phyloP scores from a whole-genome alignment of 2,113 vertebrate genomes.

The Dasyurus viverrinus region DNA sequence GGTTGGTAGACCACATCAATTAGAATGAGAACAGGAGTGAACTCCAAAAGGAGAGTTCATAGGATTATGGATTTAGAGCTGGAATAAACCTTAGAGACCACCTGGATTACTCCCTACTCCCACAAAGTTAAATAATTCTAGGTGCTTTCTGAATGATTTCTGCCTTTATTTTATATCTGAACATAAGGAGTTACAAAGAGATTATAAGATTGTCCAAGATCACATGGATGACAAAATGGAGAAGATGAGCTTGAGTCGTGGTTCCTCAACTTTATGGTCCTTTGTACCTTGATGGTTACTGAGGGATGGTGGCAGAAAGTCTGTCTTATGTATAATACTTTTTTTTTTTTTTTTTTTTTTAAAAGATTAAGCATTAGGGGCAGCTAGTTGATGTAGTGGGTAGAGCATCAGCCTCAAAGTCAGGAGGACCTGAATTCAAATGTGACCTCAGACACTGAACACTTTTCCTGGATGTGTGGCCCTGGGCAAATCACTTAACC shows the following conservation, averaged over 20 bases:
- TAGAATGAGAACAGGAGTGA: neutral
- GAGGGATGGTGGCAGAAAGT: neutral
- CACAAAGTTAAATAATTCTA: neutral
- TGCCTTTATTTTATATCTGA: neutral
- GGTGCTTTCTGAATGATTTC: neutral
- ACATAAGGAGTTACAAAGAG: neutral
- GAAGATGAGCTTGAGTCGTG: neutral
- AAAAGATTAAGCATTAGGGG: no score
- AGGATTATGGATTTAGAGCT: neutral
- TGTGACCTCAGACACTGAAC: no score
- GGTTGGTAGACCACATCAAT: neutral
- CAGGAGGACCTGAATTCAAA: no score
- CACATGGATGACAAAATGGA: neutral
- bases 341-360: no score
- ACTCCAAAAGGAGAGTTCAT: neutral
- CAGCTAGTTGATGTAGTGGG: no score
- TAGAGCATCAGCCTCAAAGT: no score
- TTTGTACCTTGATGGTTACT: neutral
- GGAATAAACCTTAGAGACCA: neutral
- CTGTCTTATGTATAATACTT: neutral
- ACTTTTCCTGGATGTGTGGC: no score
- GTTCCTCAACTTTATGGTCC: neutral
- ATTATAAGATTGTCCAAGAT: neutral
- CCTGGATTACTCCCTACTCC: accelerated
- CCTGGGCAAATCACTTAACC: no score